Evolutionary conservation across 2,113 vertebrate species (phyloP), one percentile per base, ranked within the genome.

Genomic region (Istiophorus platypterus): DNA sequence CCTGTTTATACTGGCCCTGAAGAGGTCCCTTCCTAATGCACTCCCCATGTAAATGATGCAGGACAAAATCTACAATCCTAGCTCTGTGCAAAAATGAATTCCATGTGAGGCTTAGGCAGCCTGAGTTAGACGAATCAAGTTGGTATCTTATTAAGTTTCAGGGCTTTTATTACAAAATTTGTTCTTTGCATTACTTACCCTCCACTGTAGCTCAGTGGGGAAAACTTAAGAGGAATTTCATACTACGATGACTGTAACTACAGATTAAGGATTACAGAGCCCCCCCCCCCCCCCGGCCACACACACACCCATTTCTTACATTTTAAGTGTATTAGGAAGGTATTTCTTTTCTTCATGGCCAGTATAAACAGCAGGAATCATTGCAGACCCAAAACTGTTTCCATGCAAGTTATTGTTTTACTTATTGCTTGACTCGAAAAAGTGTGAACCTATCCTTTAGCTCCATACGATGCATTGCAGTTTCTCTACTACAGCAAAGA

Each of bases 401-500:
- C 7, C 7, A 26, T 2, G 1, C 22, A n/a, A 51, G 7, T n/a
- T n/a, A n/a, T n/a, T n/a, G n/a, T n/a, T n/a, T n/a, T n/a, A n/a
- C n/a, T n/a, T n/a, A n/a, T n/a, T n/a, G 26, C 52, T 13, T 64
- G 41, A 76, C 39, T 51, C 22, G 49, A 4, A 29, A 42, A 45
- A 5, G 24, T 58, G 47, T 62, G 41, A 77, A 68, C 41, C 12
- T 27, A 34, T 63, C 47, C 9, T 72, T 51, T 37, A 49, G 49
- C 37, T 67, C 13, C 26, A 45, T 14, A 5, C 49, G 6, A 39
- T 64, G 51, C 13, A 10, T 62, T 20, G 1, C 27, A 54, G 37
- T 41, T 66, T 65, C 2, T 78, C 37, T 31, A 14, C 69, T 41
- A 39, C 52, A 54, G 42, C 4, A 37, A 73, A n/a, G 39, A 78